Percentiles rank a stretch among this genome's conserved stretches.
Conservation (phyloP, 2,113 vertebrate genomes). For the Microcebus lehilahytsara region DNA sequence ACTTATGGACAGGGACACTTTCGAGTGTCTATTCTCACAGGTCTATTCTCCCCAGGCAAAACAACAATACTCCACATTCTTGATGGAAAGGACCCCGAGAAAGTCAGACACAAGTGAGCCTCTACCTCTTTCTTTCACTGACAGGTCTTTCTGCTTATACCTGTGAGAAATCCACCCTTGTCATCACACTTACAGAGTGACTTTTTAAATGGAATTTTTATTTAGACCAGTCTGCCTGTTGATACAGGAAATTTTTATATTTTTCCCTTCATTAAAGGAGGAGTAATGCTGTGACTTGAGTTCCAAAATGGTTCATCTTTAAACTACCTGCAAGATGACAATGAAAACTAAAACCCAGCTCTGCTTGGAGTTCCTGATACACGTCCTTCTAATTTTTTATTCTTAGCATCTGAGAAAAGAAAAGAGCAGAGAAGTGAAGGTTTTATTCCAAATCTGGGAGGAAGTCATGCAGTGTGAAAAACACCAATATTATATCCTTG, state of each 20-base stretch:
- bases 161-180: neutral
- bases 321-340: neutral
- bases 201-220: neutral
- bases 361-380: constrained; percentile 37
- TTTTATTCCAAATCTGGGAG: constrained; percentile 73
- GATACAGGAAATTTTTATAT: neutral
- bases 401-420: constrained; percentile 44
- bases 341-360: neutral
- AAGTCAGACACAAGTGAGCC: neutral
- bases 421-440: constrained; percentile 68
- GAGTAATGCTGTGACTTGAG: neutral
- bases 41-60: neutral
- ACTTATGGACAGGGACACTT: neutral
- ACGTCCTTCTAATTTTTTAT: constrained; percentile 61
- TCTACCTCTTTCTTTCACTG: neutral
- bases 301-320: neutral
- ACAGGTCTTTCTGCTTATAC: neutral
- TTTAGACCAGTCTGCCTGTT: neutral
- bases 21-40: neutral
- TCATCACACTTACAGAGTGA: neutral
- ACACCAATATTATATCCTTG: constrained; percentile 62
- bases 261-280: neutral
- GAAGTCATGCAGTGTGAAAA: constrained; percentile 48
- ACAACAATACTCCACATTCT: neutral
- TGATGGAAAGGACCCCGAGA: neutral